Evolutionary conservation across 2,888 invertebrate species (phyloP).

Genomic region (Leptinotarsa peninsularis): DNA sequence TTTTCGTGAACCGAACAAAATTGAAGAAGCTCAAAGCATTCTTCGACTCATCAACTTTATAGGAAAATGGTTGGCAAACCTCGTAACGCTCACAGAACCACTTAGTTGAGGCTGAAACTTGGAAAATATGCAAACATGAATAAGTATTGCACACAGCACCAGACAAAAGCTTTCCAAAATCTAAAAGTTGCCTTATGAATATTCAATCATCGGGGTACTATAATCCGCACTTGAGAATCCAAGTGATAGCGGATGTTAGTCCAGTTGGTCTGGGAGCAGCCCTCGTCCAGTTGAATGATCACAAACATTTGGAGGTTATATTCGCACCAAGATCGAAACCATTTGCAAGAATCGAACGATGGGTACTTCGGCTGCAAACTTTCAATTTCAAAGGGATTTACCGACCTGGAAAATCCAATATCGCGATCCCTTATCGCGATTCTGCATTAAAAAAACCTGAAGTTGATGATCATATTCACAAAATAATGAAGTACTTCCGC

Average conservation of each 20-base stretch:
- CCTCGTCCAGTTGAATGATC: background rate
- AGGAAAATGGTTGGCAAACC: constrained; percentile 51
- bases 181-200: constrained; percentile 32
- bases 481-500: constrained; percentile 7
- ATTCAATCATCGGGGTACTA: constrained; percentile 44
- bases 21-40: background rate
- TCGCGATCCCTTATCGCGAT: no score
- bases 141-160: constrained; percentile 31
- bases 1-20: constrained; percentile 45
- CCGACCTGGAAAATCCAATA: no score
- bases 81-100: constrained; percentile 14
- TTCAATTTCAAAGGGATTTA: constrained; percentile 21
- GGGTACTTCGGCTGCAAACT: constrained; percentile 33
- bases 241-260: constrained; percentile 51
- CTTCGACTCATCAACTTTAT: constrained; percentile 53
- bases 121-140: constrained; percentile 21
- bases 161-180: constrained; percentile 27
- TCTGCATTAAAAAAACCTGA: background rate
- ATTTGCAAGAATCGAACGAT: constrained; percentile 14
- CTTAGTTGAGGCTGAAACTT: constrained; percentile 15
- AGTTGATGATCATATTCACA: background rate
- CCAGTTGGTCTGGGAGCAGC: constrained; percentile 12
- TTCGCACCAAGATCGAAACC: no score
- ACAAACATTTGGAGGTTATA: no score
- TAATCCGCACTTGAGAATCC: constrained; percentile 43